Conservation (phyloP, 2,113 vertebrate genomes). For the Tragelaphus imberbis region DNA sequence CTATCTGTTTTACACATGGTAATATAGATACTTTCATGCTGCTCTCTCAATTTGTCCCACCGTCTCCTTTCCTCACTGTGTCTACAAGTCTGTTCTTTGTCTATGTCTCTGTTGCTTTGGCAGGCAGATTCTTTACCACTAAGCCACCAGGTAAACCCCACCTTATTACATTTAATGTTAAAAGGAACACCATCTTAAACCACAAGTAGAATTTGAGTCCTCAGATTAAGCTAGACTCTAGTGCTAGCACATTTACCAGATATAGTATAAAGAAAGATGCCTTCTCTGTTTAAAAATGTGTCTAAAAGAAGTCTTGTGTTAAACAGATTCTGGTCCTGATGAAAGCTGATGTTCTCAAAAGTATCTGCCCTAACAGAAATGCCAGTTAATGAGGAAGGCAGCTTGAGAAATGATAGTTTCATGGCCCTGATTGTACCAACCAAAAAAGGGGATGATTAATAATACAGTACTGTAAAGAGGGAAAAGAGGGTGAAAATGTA, state of each 20-base stretch:
- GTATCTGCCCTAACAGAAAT: not conserved
- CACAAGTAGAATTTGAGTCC: constrained; percentile 40
- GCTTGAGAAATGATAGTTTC: constrained; percentile 10
- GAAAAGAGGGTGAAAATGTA: not conserved
- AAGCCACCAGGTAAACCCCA: not conserved
- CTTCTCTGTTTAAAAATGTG: not conserved
- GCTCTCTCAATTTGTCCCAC: not conserved
- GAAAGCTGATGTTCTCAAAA: not conserved
- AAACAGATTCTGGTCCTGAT: not conserved
- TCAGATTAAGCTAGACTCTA: constrained; percentile 18
- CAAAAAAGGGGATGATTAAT: not conserved
- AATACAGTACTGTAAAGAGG: not conserved
- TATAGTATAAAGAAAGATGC: not conserved
- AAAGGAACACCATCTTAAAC: constrained; percentile 36
- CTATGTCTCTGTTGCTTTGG: not conserved
- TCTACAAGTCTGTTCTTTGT: not conserved
- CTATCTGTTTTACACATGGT: not conserved
- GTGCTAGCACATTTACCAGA: not conserved
- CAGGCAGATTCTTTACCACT: not conserved
- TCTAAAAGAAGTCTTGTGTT: not conserved
- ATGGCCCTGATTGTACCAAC: not conserved
- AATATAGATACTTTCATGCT: not conserved
- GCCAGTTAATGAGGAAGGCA: not conserved
- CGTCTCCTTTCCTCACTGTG: not conserved
- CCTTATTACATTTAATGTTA: constrained; percentile 21